A percentile compares a stretch with the other conserved stretches of the same genome.
Evolutionary conservation across 2,888 invertebrate genomes (phyloP).

Genomic region (Coelopa pilipes): DNA sequence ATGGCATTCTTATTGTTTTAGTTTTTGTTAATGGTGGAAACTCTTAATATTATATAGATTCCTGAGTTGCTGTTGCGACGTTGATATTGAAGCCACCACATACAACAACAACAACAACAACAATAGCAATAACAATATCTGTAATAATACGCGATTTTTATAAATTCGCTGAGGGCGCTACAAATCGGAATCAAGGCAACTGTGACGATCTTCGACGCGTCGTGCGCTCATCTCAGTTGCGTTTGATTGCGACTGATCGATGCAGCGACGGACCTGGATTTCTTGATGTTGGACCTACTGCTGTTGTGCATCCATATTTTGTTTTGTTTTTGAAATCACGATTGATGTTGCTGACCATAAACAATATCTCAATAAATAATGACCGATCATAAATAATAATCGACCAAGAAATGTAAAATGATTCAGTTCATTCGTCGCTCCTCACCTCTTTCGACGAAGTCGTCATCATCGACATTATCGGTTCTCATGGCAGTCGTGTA

Average conservation of each 20-base stretch:
- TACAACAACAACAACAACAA: constrained; percentile 35
- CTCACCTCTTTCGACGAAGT: neutral
- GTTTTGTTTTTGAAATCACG: constrained; percentile 16
- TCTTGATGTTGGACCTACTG: constrained; percentile 28
- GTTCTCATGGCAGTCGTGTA: constrained; percentile 38
- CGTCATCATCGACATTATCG: neutral
- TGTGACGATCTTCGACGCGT: neutral
- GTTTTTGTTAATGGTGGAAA: constrained; percentile 6
- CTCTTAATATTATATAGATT: constrained; percentile 50
- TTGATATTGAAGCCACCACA: constrained; percentile 39
- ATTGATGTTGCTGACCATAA: constrained; percentile 33
- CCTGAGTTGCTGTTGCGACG: constrained; percentile 41
- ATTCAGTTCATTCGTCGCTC: constrained; percentile 45
- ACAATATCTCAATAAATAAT: constrained; percentile 63
- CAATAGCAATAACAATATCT: constrained; percentile 32
- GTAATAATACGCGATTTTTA: constrained; percentile 41
- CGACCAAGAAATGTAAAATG: constrained; percentile 57
- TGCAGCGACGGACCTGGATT: constrained; percentile 1
- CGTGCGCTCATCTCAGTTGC: constrained; percentile 38
- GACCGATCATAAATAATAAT: constrained; percentile 63
- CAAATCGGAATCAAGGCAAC: constrained; percentile 48
- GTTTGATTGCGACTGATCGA: constrained; percentile 28
- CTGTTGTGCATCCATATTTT: constrained; percentile 22
- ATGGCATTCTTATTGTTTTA: neutral
- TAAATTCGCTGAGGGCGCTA: constrained; percentile 59